These are phyloP conservation scores for Luehdorfia chinensis DNA, from an alignment of 1,140 invertebrate species.

Conservation along the genomic window DNA sequence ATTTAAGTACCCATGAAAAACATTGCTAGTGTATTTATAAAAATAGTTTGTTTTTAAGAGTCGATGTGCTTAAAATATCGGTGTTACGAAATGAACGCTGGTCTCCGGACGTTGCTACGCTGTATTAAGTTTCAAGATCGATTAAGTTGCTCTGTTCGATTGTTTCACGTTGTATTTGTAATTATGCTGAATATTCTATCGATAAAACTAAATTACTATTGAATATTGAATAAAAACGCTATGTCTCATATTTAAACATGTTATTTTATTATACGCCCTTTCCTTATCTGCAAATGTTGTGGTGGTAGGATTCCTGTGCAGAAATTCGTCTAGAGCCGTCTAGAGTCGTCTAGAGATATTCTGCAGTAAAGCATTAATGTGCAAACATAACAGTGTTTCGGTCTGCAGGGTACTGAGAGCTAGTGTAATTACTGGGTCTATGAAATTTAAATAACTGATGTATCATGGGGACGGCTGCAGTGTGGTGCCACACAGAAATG, in stretches of 20 bases:
- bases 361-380: no score
- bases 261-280: conserved; percentile 47
- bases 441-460: no score
- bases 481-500: no score
- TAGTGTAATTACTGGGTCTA: no score
- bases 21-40: conserved; percentile 29
- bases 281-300: no score
- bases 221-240: conserved; percentile 75
- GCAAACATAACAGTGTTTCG: no score
- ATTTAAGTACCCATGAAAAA: not conserved
- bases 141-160: conserved; percentile 64
- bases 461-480: no score
- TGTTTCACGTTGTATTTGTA: conserved; percentile 75
- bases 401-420: no score
- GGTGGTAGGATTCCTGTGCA: no score
- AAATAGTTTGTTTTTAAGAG: conserved; percentile 45
- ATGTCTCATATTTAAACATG: conserved; percentile 65
- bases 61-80: conserved; percentile 40
- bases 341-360: no score
- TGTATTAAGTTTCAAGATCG: conserved; percentile 62
- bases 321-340: no score
- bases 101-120: conserved; percentile 38
- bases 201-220: conserved; percentile 68
- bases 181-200: conserved; percentile 73
- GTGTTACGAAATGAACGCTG: conserved; percentile 64